Percentiles rank a stretch among this genome's conserved stretches.
These are phyloP conservation scores for Paradisaea rubra DNA, from an alignment of 2,113 vertebrate species.

Conservation along the genomic window DNA sequence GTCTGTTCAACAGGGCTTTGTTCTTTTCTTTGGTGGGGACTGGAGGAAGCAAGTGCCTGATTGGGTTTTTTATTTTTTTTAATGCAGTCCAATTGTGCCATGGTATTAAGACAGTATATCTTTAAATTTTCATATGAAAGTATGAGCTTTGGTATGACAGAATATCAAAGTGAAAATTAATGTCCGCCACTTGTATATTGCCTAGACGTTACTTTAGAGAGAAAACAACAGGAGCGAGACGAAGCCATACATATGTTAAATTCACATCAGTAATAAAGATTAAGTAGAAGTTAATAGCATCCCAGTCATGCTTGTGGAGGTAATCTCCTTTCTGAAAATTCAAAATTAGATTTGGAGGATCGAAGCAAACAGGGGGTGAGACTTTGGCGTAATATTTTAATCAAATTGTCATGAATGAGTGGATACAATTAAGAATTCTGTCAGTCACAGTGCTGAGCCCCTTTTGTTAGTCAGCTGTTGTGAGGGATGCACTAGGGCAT, in stretches of 20 bases:
- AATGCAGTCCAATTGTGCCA: not conserved
- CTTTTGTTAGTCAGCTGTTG: constrained; percentile 84
- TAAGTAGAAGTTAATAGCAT: constrained; percentile 98
- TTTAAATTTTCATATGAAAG: constrained; percentile 35
- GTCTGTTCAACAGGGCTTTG: not conserved
- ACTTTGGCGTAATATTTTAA: constrained; percentile 99
- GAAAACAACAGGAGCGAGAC: constrained; percentile 76
- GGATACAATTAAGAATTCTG: constrained; percentile 99
- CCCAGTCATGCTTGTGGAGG: constrained; percentile 95
- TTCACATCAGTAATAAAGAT: constrained; percentile 95
- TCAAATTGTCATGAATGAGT: constrained; percentile 99
- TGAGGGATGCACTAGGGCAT: constrained; percentile 70
- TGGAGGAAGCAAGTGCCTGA: not conserved
- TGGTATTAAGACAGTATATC: not conserved
- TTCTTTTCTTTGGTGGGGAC: not conserved
- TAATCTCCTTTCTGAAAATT: constrained; percentile 98
- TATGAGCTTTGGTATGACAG: constrained; percentile 41
- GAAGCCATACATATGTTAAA: constrained; percentile 95
- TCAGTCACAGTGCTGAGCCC: constrained; percentile 89
- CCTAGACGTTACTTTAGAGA: constrained; percentile 69
- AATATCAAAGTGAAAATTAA: constrained; percentile 63
- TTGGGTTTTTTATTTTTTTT: not conserved
- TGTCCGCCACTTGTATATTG: constrained; percentile 62
- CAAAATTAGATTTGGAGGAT: constrained; percentile 98
- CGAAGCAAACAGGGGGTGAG: constrained; percentile 98